Base-by-base conservation (phyloP, 2,113 vertebrate species). In the Meleagris gallopavo region DNA sequence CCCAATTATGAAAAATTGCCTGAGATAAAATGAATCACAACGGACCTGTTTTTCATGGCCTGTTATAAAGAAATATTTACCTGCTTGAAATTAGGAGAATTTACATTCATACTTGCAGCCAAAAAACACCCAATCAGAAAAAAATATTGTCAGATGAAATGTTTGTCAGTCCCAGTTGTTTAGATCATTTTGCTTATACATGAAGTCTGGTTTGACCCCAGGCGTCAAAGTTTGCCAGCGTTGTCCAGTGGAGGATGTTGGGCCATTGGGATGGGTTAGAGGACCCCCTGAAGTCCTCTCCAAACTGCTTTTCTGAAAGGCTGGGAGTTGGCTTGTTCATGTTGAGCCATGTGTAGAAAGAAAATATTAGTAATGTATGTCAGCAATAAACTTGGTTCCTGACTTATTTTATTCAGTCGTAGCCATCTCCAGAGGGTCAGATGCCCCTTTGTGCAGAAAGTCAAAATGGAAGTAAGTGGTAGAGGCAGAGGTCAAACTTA, bases 1-100 rank as follows among this genome's bases (percentile, higher is more conserved):
- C 83, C 83, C 94, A 96, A 95, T 97, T 97, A 96, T 94, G 89
- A 97, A 95, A 91, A 96, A 94, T 90, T 94, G 87, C 38, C 67
- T 70, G 76, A 88, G 64, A 91, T 82, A 91, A 93, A 96, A 92
- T 94, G 93, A 94, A 88, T 94, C 88, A 91, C 89, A 81, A 40
- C 43, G 72, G 89, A 77, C 78, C 34, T 89, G 41, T 90, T 76
- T 81, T 89, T 91, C 81, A 85, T 65, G 48, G 83, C 69, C 32
- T 67, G n/a, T 83, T 96, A 74, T 83, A 95, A 64, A 58, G 62
- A 88, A 94, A 64, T 89, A 90, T 86, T 93, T 89, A 84, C 86
- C 88, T 90, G 84, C 41, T 67, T 81, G 57, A 66, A 89, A n/a
- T 57, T 36, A 85, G 60, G 48, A 86, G 41, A 84, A 88, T 86